These are phyloP conservation scores for Myodes glareolus DNA, from an alignment of 2,113 vertebrate genomes.

Conservation along the genomic window DNA sequence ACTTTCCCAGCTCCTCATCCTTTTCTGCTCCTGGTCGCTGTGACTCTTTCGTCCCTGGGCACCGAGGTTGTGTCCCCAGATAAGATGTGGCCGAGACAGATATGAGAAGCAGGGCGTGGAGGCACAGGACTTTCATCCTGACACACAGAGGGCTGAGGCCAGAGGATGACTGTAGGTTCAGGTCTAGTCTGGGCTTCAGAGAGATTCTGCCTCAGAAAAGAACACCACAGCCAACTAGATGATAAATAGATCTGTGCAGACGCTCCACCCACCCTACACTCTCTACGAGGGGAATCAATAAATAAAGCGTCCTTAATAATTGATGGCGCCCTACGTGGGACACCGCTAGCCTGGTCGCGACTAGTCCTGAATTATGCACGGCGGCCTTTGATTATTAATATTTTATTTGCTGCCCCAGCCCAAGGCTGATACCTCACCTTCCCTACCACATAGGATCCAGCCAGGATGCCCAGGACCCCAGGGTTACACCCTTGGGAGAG, in stretches of 20 bases:
- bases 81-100: accelerated
- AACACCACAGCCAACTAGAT: background rate
- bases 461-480: background rate
- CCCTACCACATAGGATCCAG: background rate
- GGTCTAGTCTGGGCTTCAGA: background rate
- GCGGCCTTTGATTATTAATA: background rate
- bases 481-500: background rate
- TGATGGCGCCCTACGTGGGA: background rate
- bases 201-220: background rate
- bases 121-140: background rate
- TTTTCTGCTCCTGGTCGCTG: background rate
- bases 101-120: background rate
- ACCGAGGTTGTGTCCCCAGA: background rate
- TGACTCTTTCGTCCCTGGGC: background rate
- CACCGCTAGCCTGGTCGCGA: background rate
- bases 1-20: background rate
- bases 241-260: background rate
- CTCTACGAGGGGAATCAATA: background rate
- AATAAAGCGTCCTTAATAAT: background rate
- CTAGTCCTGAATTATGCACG: background rate
- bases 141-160: background rate
- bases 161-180: background rate
- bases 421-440: background rate
- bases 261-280: background rate
- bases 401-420: background rate